Percentiles rank a stretch among this genome's conserved stretches.
Evolutionary conservation across 1,140 invertebrate genomes (phyloP).

Genomic region (Heliconius melpomene): DNA sequence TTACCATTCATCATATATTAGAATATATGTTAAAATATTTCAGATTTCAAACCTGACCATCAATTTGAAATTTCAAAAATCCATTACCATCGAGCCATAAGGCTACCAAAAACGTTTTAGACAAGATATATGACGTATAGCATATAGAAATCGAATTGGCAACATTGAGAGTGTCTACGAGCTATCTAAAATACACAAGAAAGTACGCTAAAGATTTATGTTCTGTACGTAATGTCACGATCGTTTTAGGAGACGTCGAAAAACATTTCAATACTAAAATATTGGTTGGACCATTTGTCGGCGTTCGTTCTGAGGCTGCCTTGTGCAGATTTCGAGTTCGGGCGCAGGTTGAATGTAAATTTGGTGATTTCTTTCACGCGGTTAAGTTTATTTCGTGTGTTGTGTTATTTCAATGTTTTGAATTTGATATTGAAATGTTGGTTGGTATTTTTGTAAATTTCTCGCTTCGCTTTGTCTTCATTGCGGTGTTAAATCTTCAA

Average conservation of each 20-base stretch:
- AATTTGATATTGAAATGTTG: background rate
- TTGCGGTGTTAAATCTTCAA: too few relatives aligned
- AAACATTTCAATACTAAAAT: constrained; percentile 35
- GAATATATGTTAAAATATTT: background rate
- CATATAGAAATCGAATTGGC: background rate
- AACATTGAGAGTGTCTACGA: background rate
- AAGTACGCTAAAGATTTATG: constrained; percentile 28
- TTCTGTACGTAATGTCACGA: constrained; percentile 24
- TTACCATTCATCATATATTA: background rate
- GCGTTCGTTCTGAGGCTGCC: background rate
- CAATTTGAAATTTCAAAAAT: constrained; percentile 1
- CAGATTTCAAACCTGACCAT: background rate
- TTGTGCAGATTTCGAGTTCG: constrained; percentile 20
- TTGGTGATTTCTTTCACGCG: background rate
- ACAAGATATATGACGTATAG: background rate
- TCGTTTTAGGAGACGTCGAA: constrained; percentile 23
- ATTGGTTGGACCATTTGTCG: constrained; percentile 33
- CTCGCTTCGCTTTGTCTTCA: too few relatives aligned
- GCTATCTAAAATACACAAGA: constrained; percentile 29
- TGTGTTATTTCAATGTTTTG: background rate
- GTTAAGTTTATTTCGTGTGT: background rate
- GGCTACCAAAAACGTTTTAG: background rate
- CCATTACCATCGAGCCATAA: background rate
- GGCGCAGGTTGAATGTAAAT: constrained; percentile 22
- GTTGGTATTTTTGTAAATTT: too few relatives aligned